Percentiles rank a stretch among this genome's conserved stretches.
Evolutionary conservation across 2,797 vertebrate genomes (phyloP).

Genomic region (Micrastur ruficollis): DNA sequence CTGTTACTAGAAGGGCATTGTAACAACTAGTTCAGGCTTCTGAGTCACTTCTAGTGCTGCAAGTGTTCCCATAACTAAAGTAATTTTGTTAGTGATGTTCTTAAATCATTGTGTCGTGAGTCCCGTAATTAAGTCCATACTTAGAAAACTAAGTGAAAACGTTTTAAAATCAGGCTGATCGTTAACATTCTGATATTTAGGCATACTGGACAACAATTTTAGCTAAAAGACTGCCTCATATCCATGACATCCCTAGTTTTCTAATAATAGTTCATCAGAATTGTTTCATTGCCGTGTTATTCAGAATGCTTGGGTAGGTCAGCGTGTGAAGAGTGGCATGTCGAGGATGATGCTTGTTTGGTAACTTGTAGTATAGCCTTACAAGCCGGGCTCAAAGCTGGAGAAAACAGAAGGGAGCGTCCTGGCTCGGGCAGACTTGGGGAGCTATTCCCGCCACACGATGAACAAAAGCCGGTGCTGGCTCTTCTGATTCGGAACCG

Average conservation of each 20-base stretch:
- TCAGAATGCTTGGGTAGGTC: background rate
- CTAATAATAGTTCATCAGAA: background rate
- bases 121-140: background rate
- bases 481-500: rapidly evolving
- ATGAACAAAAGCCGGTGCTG: background rate
- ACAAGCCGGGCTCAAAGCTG: background rate
- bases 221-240: background rate
- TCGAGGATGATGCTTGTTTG: background rate
- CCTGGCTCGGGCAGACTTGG: background rate
- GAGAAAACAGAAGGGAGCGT: background rate
- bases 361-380: background rate
- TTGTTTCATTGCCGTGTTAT: background rate
- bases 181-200: background rate
- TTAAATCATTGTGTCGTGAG: background rate
- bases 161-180: background rate
- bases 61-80: background rate
- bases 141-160: background rate
- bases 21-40: background rate
- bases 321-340: background rate
- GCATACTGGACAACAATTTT: background rate
- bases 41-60: background rate
- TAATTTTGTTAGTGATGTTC: background rate
- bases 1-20: background rate
- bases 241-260: background rate
- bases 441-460: background rate